Evolutionary conservation across 2,113 vertebrate genomes (phyloP).

Genomic region (Australoheros scitulus): DNA sequence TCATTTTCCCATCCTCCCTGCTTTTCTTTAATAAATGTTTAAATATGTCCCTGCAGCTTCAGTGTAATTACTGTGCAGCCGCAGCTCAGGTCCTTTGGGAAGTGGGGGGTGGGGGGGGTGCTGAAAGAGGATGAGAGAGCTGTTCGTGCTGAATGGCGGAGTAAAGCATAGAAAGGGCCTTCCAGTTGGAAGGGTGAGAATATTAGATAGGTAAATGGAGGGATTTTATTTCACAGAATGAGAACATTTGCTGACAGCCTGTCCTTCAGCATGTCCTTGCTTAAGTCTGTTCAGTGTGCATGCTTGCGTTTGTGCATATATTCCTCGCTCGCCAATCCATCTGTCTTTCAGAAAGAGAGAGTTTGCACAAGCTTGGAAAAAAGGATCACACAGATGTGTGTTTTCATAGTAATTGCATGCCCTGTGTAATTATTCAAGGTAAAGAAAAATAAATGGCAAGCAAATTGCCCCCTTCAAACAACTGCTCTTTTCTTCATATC

Average conservation of each 20-base stretch:
- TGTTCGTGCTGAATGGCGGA: slow-evolving; percentile 44
- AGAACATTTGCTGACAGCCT: slow-evolving; percentile 56
- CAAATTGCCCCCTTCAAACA: not conserved
- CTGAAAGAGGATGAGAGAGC: slow-evolving; percentile 47
- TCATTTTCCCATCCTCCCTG: slow-evolving; percentile 71
- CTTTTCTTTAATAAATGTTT: slow-evolving; percentile 81
- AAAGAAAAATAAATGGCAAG: not conserved
- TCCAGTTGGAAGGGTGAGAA: slow-evolving; percentile 36
- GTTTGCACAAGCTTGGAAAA: not conserved
- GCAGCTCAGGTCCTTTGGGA: slow-evolving; percentile 67
- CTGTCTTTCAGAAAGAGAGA: slow-evolving; percentile 11
- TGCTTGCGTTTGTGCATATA: not conserved
- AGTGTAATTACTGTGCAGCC: slow-evolving; percentile 81
- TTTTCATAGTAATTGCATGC: not conserved
- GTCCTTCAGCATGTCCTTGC: slow-evolving; percentile 64
- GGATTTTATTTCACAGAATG: slow-evolving; percentile 63
- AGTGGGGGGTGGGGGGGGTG: slow-evolving; percentile 4
- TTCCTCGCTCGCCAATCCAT: slow-evolving; percentile 28
- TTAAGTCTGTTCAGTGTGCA: slow-evolving; percentile 42
- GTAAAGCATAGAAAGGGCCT: slow-evolving; percentile 44
- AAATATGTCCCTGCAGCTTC: slow-evolving; percentile 79
- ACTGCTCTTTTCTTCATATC: not conserved
- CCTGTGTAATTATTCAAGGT: not conserved
- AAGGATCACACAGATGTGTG: not conserved
- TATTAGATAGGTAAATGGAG: slow-evolving; percentile 56